These are phyloP conservation scores for Cyclopterus lumpus DNA, from an alignment of 2,797 vertebrate species.

Conservation along the genomic window DNA sequence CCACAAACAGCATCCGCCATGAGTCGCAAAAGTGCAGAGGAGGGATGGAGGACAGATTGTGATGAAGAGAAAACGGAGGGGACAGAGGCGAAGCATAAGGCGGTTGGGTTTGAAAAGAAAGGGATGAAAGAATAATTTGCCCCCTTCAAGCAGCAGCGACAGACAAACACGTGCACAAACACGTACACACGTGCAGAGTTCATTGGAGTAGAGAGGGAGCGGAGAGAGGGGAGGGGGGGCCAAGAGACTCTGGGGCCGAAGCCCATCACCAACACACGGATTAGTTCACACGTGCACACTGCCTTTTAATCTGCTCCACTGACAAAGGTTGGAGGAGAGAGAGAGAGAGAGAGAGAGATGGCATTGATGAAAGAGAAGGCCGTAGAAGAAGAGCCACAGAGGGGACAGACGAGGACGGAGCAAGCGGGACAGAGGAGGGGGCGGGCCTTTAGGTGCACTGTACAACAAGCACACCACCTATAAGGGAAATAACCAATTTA, in stretches of 20 bases:
- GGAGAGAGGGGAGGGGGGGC: slow-evolving; percentile 10
- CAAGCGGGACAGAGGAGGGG: not conserved
- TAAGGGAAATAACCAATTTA: not conserved
- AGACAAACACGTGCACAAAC: slow-evolving; percentile 48
- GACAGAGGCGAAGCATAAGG: not conserved
- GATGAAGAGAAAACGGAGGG: slow-evolving; percentile 13
- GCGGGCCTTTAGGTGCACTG: slow-evolving; percentile 9
- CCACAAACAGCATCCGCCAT: slow-evolving; percentile 15
- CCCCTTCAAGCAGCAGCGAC: slow-evolving; percentile 28
- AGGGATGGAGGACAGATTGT: slow-evolving; percentile 17
- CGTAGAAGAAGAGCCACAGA: slow-evolving; percentile 9
- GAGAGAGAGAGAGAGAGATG: slow-evolving; percentile 20
- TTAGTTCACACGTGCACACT: slow-evolving; percentile 84
- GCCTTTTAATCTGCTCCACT: slow-evolving; percentile 81
- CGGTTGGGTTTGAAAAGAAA: slow-evolving; percentile 13
- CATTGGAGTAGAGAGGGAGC: slow-evolving; percentile 31
- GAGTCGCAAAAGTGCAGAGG: slow-evolving; percentile 36
- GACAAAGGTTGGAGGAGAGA: slow-evolving; percentile 58
- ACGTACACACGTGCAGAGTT: slow-evolving; percentile 48
- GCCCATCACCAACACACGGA: slow-evolving; percentile 80
- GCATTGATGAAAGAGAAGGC: slow-evolving; percentile 15
- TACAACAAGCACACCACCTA: not conserved
- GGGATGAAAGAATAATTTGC: slow-evolving; percentile 34
- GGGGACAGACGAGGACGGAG: not conserved
- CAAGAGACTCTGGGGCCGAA: slow-evolving; percentile 68